Evolutionary conservation across 1,140 invertebrate genomes (phyloP), one percentile per base, ranked within the genome.

Genomic region (Elymnias hypermnestra): DNA sequence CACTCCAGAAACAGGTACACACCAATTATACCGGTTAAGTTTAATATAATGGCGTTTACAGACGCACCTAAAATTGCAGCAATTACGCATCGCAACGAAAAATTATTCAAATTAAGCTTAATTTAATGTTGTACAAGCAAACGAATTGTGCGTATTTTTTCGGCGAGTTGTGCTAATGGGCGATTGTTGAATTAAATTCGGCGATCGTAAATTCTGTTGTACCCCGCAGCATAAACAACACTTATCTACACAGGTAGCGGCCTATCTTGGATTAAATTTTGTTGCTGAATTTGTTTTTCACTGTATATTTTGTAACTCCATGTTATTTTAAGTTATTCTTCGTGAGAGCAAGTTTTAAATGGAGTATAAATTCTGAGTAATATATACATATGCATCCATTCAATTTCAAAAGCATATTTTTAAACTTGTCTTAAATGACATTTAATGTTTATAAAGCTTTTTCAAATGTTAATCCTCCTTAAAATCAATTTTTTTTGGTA

Each of bases 81-180:
- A 62, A 73, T 81, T 77, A 74, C 53, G 73, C 70, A 75, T 64
- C 59, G 62, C 63, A 63, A 73, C 70, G 72, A 67, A 66, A 75
- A 76, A 77, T 76, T 76, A 81, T 78, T 74, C 71, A 78, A 81
- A 82, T 82, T 76, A 64, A 62, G 60, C 63, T 67, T 67, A 72
- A 78, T 67, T 74, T 68, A 74, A 72, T 70, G 66, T 68, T 70
- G 52, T 72, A 70, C 61, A 61, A 60, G 63, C 59, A 72, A 36
- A 74, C 63, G 63, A 69, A 77, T 72, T 71, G 70, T 57, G 39
- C 41, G 49, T 71, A 74, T 36, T 74, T 74, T 74, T 70, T 54
- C 61, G 50, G 57, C 51, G 41, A 9, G 62, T 66, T 58, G 65
- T 62, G 63, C 66, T 78, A 76, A 78, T 72, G 72, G 66, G 53